Percentiles rank a stretch among this genome's conserved stretches.
These are phyloP conservation scores for Rhinophrynus dorsalis DNA, from an alignment of 2,797 vertebrate genomes.

Conservation along the genomic window DNA sequence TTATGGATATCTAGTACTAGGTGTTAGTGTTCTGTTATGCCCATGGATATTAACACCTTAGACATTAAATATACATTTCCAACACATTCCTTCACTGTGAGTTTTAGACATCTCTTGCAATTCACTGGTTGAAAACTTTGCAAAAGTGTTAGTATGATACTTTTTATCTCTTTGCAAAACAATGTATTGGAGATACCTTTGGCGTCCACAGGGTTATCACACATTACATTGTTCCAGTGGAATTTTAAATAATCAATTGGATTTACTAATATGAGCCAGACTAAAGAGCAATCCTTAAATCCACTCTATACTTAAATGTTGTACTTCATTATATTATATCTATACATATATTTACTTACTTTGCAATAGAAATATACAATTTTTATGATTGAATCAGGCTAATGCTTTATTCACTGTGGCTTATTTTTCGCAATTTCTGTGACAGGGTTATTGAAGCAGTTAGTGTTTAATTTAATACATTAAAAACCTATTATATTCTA, in stretches of 20 bases:
- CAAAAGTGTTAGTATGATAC: too few species aligned
- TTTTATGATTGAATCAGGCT: conserved; percentile 41
- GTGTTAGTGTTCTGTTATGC: too few species aligned
- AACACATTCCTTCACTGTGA: too few species aligned
- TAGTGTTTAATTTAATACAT: conserved; percentile 55
- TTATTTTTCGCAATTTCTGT: conserved; percentile 48
- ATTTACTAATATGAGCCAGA: neutral
- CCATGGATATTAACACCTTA: too few species aligned
- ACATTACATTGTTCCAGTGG: too few species aligned
- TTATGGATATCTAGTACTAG: too few species aligned
- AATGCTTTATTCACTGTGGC: conserved; percentile 47
- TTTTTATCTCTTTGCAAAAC: too few species aligned
- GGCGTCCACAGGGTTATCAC: too few species aligned
- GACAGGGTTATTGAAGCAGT: conserved; percentile 49
- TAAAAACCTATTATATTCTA: conserved; percentile 57
- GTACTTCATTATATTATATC: neutral
- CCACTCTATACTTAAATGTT: neutral
- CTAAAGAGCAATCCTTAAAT: neutral
- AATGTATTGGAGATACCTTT: too few species aligned
- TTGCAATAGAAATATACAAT: conserved; percentile 17
- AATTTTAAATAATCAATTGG: neutral
- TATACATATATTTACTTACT: conserved; percentile 1
- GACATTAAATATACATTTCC: too few species aligned
- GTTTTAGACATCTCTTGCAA: too few species aligned
- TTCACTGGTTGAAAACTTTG: too few species aligned